These are phyloP conservation scores for Lacanobia wlatinum DNA, from an alignment of 2,888 invertebrate species.

Conservation along the genomic window DNA sequence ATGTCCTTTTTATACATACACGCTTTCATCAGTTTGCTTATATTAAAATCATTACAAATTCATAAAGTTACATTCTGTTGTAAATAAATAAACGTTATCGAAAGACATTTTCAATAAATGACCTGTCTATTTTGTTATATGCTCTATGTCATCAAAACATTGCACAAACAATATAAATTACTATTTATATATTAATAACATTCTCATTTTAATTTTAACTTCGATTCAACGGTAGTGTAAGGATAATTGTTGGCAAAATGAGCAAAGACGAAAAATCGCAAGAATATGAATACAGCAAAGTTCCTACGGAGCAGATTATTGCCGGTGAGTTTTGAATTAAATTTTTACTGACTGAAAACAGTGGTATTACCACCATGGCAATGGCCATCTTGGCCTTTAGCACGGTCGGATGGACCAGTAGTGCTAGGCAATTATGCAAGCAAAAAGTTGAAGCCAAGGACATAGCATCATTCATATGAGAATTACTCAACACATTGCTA, in stretches of 20 bases:
- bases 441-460: too few relatives aligned
- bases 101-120: not conserved
- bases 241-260: conserved; percentile 23
- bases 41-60: too few relatives aligned
- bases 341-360: not conserved
- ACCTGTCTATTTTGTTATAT: not conserved
- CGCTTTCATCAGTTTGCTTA: too few relatives aligned
- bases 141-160: not conserved
- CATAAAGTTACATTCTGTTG: too few relatives aligned
- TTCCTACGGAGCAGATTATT: conserved; percentile 35
- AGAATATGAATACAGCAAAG: conserved; percentile 51
- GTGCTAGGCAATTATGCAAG: too few relatives aligned
- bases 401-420: too few relatives aligned
- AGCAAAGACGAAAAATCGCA: conserved; percentile 18
- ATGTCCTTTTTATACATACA: too few relatives aligned
- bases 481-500: too few relatives aligned
- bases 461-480: too few relatives aligned
- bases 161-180: not conserved
- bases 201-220: conserved; percentile 20
- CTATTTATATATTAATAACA: conserved; percentile 3
- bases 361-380: too few relatives aligned
- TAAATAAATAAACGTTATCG: too few relatives aligned
- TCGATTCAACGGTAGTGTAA: conserved; percentile 5
- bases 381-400: too few relatives aligned
- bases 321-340: conserved; percentile 34